Evolutionary conservation across 2,888 invertebrate genomes (phyloP), one percentile per base, ranked within the genome.

Genomic region (Cephus rjabovi): DNA sequence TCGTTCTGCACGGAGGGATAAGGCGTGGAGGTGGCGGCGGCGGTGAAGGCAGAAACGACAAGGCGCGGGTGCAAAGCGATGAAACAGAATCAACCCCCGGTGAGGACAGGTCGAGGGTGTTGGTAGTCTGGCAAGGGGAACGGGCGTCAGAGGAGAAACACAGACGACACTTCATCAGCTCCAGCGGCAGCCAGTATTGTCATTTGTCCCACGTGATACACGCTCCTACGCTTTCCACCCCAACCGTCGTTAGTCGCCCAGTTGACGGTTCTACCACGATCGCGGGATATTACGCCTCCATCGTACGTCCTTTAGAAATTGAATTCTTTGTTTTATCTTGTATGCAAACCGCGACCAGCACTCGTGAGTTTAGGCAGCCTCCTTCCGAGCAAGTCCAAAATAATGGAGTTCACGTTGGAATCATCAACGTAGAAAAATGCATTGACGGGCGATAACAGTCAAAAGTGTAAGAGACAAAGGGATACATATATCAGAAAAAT

Each of bases 141-240:
- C 6, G 31, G 31, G 31, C 2, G 56, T 69, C 34, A 31, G 75
- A 78, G 80, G 84, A 83, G 84, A 83, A 83, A 86, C 84, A 86
- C 84, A 84, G 88, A 84, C 86, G 88, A 89, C 88, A 90, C 90
- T 90, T 89, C 87, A 90, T 90, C 89, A 89, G 86, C 83, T 88
- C 86, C 82, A 87, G 81, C 86, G 87, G 86, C 86, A 88, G 86
- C 81, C 86, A 80, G 85, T 85, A 90, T 90, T 90, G 89, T 90
- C 88, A 88, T 89, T 89, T 88, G 87, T 87, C 84, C 85, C 85
- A 84, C 82, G 84, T 85, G 69, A 37, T 86, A 86, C 84, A 87
- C 79, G 81, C 83, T 85, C 81, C 83, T 82, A 82, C 84, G 85
- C 86, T 86, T 85, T 81, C 84, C 81, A 82, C 84, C 85, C 83